Evolutionary conservation across 1,140 invertebrate species (phyloP).

Genomic region (Aricia agestis): DNA sequence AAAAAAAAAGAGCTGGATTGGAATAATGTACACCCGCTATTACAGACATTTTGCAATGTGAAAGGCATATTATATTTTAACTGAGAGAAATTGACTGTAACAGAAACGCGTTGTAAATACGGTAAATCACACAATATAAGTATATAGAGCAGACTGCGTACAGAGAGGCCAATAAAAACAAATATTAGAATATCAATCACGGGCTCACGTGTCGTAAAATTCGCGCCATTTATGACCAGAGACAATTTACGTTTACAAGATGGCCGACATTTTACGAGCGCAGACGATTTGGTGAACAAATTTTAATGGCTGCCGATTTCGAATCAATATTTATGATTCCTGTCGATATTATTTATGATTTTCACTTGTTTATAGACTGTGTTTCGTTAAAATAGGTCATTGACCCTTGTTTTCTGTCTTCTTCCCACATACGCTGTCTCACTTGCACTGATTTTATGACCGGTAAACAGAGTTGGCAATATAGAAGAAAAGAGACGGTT

Average conservation of each 20-base stretch:
- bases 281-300: slow-evolving; percentile 8
- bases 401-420: background rate
- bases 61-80: too few relatives aligned
- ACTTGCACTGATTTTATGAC: background rate
- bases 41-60: too few relatives aligned
- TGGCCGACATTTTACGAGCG: slow-evolving; percentile 16
- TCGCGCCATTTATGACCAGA: slow-evolving; percentile 37
- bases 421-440: background rate
- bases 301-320: slow-evolving; percentile 4
- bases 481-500: background rate
- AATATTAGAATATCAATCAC: slow-evolving; percentile 38
- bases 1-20: too few relatives aligned
- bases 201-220: slow-evolving; percentile 37
- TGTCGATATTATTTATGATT: background rate
- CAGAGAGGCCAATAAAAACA: slow-evolving; percentile 5
- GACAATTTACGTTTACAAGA: slow-evolving; percentile 33
- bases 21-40: too few relatives aligned
- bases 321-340: background rate
- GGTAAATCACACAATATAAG: background rate
- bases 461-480: background rate
- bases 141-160: background rate
- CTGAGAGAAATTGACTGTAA: too few relatives aligned
- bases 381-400: background rate
- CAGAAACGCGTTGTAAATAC: too few relatives aligned
- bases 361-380: background rate